Base-by-base conservation (phyloP, 2,113 vertebrate genomes). In the Gopherus flavomarginatus region DNA sequence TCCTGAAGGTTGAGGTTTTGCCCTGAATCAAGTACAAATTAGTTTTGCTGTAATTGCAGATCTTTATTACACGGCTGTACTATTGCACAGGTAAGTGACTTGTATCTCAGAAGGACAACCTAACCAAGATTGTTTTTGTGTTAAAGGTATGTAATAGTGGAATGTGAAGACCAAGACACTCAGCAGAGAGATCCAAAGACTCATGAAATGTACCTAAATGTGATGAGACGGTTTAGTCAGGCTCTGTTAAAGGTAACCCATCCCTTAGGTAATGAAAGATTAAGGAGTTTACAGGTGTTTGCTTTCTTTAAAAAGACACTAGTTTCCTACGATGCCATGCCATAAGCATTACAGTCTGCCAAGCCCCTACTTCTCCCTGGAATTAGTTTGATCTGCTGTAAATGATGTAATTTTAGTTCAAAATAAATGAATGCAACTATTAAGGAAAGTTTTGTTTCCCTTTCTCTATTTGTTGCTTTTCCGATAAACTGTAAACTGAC, bases 81-180 rank as follows among this genome's bases (percentile, higher is more conserved):
- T 81, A 44, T 93, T 92, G 86, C 38, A 59, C 2, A 44, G 12
- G 12, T 78, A 44, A 47, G 13, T 26, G 44, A 78, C 29, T 78
- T 78, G 75, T 65, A 19, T 72, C 5, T 13, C 42, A 78, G 38
- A 14, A 44, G 21, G 42, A 27, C 38, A 47, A 6, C 9, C 24
- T 95, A 90, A 95, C 22, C 19, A 56, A 1, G 0, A 0, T 81
- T 95, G 19, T 19, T 92, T 93, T 87, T 92, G 22, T 93, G 42
- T 31, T 95, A 52, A 96, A 99, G 99, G 99, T 99, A 99, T 83
- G 99, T 99, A 86, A 99, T 99, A 47, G 99, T 99, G 92, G 99
- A 99, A 95, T 99, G 99, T 95, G 99, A 99, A 98, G 99, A 99
- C 91, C 99, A 99, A 97, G 99, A 99, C 97, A 99, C 99, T 8